phyloP scores from a whole-genome alignment of 1,140 invertebrate species.

The Scaptomyza pallida region DNA sequence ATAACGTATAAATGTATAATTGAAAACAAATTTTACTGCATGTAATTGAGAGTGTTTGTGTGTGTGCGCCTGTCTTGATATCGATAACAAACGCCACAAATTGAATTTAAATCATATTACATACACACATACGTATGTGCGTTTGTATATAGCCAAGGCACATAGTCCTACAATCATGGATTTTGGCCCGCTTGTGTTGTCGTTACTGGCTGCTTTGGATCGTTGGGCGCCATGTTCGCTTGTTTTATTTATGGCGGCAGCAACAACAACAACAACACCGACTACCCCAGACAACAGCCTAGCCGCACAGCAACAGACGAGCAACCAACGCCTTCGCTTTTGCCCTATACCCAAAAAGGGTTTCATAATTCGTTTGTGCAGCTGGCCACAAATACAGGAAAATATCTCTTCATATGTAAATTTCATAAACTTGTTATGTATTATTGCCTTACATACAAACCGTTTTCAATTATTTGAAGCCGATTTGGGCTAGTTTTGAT shows the following conservation, averaged over 20 bases:
- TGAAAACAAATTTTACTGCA: conserved; percentile 78
- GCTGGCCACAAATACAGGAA: not conserved
- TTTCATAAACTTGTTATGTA: not conserved
- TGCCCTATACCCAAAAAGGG: conserved; percentile 25
- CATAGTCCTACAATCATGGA: conserved; percentile 15
- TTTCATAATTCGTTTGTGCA: conserved; percentile 6
- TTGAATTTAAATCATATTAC: conserved; percentile 81
- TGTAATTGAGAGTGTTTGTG: conserved; percentile 67
- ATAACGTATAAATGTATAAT: conserved; percentile 71
- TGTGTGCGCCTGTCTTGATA: conserved; percentile 62
- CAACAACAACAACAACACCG: conserved; percentile 37
- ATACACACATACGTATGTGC: conserved; percentile 41
- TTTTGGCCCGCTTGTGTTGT: conserved; percentile 11
- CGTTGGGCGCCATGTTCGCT: conserved; percentile 53
- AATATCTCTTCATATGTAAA: not conserved
- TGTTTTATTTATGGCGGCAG: conserved; percentile 74
- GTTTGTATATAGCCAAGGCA: conserved; percentile 11
- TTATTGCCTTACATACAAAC: not conserved
- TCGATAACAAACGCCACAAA: conserved; percentile 80
- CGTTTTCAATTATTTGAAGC: not conserved
- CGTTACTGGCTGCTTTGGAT: conserved; percentile 25
- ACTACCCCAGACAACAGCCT: conserved; percentile 4
- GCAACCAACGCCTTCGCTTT: conserved; percentile 53
- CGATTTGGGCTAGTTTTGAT: not conserved
- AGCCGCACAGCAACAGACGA: conserved; percentile 21